Evolutionary conservation across 2,797 vertebrate genomes (phyloP), one percentile per base, ranked within the genome.

Genomic region (Crax fasciolata): DNA sequence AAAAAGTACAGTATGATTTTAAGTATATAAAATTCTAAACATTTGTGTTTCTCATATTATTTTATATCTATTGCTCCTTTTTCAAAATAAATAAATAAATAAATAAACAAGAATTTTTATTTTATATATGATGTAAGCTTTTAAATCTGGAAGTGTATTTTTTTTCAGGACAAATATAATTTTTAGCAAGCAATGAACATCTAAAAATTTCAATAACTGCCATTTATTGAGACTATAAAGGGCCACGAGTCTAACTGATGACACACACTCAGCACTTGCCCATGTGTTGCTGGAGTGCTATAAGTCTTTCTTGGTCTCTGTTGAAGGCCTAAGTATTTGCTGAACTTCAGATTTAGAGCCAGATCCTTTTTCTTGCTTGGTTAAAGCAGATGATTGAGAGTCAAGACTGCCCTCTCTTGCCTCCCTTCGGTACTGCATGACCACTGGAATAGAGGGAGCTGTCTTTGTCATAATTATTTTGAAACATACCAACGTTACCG

Each of bases 281-380:
- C 87, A 84, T 83, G 67, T 94, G 92, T 88, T 93, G 41, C 70
- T 71, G 52, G 74, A 95, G 89, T 67, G 73, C 43, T 67, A 9
- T 82, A 87, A 95, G 94, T 90, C 80, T 87, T 52, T 81, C 84
- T n/a, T 80, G 72, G 43, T 90, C 59, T 85, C 70, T 62, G n/a
- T 88, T 55, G 51, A 89, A 80, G 61, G 75, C 54, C 46, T 70
- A 9, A 3, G 0, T 57, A 52, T 32, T 86, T 86, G 24, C 14
- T 48, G 82, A 62, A 13, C 54, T 58, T 73, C 63, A 71, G 23
- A n/a, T 39, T 48, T 10, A 63, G 55, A 78, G 91, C 82, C 68
- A 73, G 89, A 66, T 66, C 30, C 46, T 41, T 54, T 55, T 78
- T 39, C 30, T 30, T 14, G n/a, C 72, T 35, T 2, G 23, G 43